A percentile compares a stretch with the other conserved stretches of the same genome.
phyloP scores from a whole-genome alignment of 2,113 vertebrate genomes.

The Atlantisia rogersi region DNA sequence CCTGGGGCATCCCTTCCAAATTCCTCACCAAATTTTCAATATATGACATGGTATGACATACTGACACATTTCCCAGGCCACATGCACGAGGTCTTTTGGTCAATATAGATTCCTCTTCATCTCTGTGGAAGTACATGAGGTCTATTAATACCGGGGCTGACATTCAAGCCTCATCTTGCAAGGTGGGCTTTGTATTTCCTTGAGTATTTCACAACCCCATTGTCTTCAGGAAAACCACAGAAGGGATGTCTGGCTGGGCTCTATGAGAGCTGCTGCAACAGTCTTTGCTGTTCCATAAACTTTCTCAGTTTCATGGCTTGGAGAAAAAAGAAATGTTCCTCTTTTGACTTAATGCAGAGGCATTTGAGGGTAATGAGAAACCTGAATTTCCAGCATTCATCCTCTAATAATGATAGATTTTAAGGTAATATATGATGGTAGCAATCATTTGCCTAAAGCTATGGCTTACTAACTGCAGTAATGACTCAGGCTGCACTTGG shows the following conservation, averaged over 20 bases:
- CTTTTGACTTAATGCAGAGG: not conserved
- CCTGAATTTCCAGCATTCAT: not conserved
- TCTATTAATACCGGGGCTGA: not conserved
- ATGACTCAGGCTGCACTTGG: not conserved
- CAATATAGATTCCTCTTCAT: not conserved
- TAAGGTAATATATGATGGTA: not conserved
- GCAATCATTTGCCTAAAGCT: not conserved
- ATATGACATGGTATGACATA: accelerated
- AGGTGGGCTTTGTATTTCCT: not conserved
- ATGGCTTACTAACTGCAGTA: not conserved
- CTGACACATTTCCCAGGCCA: not conserved
- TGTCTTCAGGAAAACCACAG: not conserved
- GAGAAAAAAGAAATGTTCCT: not conserved
- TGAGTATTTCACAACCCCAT: not conserved
- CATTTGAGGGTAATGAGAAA: not conserved
- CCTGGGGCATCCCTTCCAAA: not conserved
- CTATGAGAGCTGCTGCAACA: not conserved
- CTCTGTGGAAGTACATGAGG: not conserved
- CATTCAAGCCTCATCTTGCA: not conserved
- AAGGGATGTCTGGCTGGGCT: not conserved
- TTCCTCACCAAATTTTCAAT: not conserved
- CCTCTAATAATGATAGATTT: not conserved
- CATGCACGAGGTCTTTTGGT: not conserved
- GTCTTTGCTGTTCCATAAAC: not conserved
- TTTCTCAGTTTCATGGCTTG: not conserved